phyloP scores from a whole-genome alignment of 2,797 vertebrate genomes.

The Sus cebifrons region DNA sequence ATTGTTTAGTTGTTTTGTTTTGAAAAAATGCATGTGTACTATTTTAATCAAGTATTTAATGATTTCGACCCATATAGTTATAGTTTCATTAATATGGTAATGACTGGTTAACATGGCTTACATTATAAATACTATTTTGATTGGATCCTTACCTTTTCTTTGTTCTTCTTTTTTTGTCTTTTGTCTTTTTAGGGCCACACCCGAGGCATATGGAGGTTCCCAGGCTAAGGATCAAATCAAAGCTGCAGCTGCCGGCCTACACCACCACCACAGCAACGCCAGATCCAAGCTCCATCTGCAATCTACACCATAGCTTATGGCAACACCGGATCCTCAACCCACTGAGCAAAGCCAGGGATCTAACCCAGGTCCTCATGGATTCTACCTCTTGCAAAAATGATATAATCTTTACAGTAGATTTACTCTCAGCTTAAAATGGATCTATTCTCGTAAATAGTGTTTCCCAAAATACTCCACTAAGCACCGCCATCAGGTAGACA shows the following conservation, averaged over 20 bases:
- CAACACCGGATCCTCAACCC: no score
- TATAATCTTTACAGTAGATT: neutral
- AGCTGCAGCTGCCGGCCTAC: no score
- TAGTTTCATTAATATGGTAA: neutral
- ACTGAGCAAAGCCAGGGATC: no score
- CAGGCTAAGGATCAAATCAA: no score
- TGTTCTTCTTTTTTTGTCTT: no score
- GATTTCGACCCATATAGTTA: neutral
- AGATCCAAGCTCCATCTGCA: no score
- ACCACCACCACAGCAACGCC: no score
- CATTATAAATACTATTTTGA: conserved; percentile 2
- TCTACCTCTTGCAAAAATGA: conserved; percentile 49
- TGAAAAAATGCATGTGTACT: neutral
- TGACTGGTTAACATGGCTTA: neutral
- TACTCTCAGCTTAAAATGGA: conserved; percentile 38
- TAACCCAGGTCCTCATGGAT: no score
- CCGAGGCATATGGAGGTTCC: no score
- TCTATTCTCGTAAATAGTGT: neutral
- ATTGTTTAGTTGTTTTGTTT: neutral
- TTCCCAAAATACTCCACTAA: conserved; percentile 38
- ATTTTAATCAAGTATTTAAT: conserved; percentile 35
- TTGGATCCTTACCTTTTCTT: neutral
- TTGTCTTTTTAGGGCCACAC: no score
- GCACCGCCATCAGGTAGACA: conserved; percentile 2
- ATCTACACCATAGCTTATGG: no score